phyloP scores from a whole-genome alignment of 2,888 invertebrate genomes.

The Athetis lepigone region DNA sequence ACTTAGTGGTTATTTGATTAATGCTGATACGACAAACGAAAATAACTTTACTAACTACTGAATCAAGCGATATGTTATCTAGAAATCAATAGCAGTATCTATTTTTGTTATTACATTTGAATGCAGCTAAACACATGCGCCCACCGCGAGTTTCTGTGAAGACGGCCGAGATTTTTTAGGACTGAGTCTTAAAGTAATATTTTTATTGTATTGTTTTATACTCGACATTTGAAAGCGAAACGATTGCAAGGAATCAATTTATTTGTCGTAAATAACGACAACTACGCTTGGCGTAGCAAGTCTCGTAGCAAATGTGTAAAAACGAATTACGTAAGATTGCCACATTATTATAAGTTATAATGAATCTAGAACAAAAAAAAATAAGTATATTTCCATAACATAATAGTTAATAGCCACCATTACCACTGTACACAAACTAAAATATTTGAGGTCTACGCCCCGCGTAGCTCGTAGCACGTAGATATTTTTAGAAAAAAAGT shows the following conservation, averaged over 20 bases:
- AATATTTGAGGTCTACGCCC: slow-evolving; percentile 26
- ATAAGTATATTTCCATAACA: too few relatives aligned
- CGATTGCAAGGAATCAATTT: slow-evolving; percentile 1
- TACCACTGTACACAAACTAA: too few relatives aligned
- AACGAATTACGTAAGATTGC: not conserved
- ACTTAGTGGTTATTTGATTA: not conserved
- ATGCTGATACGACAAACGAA: not conserved
- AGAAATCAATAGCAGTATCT: slow-evolving; percentile 34
- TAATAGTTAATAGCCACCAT: too few relatives aligned
- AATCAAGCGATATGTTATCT: slow-evolving; percentile 20
- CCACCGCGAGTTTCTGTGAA: slow-evolving; percentile 32
- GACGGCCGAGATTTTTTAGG: slow-evolving; percentile 4
- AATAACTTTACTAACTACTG: not conserved
- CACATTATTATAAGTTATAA: not conserved
- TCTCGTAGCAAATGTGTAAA: slow-evolving; percentile 23
- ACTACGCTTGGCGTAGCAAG: slow-evolving; percentile 34
- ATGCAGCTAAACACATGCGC: slow-evolving; percentile 29
- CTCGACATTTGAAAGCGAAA: slow-evolving; percentile 13
- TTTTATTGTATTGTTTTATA: slow-evolving; percentile 25
- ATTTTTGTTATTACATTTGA: slow-evolving; percentile 39
- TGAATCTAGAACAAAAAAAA: not conserved
- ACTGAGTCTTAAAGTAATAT: slow-evolving; percentile 33
- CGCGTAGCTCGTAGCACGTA: slow-evolving; percentile 30
- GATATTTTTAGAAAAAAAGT: too few relatives aligned
- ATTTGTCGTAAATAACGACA: not conserved